Evolutionary conservation across 2,888 invertebrate genomes (phyloP).

Genomic region (Taenaris catops): DNA sequence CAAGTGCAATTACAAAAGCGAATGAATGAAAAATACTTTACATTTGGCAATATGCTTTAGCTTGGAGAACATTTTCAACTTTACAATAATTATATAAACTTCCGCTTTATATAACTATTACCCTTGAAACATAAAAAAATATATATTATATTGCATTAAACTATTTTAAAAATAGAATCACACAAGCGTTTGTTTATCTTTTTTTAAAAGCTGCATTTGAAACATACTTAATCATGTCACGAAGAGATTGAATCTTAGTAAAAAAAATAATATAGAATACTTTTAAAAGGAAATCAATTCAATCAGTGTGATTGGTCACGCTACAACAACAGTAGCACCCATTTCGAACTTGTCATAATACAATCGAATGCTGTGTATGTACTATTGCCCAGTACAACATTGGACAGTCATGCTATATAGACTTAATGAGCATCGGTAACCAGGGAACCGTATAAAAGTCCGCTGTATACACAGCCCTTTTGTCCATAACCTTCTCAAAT

Average conservation of each 20-base stretch:
- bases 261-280: constrained; percentile 32
- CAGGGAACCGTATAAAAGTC: neutral
- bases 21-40: too few relatives aligned
- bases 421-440: neutral
- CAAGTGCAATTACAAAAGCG: too few relatives aligned
- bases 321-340: constrained; percentile 40
- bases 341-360: constrained; percentile 3
- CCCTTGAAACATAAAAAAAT: too few relatives aligned
- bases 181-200: too few relatives aligned
- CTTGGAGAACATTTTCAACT: too few relatives aligned
- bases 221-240: constrained; percentile 50
- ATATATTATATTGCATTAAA: too few relatives aligned
- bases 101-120: too few relatives aligned
- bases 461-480: too few relatives aligned
- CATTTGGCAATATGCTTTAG: too few relatives aligned
- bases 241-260: constrained; percentile 50
- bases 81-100: too few relatives aligned
- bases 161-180: too few relatives aligned
- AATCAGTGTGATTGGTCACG: constrained; percentile 62
- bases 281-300: constrained; percentile 67
- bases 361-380: neutral
- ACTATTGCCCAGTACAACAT: neutral
- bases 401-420: neutral
- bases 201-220: constrained; percentile 27
- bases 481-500: constrained; percentile 68